Conservation (phyloP, 2,888 invertebrate species). For the Lepidocyrtinus sp. region DNA sequence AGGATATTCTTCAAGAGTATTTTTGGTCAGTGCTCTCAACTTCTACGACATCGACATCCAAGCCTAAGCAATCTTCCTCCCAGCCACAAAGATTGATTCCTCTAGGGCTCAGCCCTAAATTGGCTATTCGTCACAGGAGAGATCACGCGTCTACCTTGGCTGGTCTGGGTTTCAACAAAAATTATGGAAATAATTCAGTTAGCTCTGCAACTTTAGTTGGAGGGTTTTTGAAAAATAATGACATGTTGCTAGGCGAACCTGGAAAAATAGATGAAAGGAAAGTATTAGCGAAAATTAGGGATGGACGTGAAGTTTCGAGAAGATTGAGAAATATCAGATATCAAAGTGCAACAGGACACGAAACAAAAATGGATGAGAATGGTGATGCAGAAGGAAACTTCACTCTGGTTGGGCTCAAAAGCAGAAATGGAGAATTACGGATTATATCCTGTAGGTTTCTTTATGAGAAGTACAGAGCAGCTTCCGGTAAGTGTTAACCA, state of each 20-base stretch:
- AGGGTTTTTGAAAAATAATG: slow-evolving; percentile 9
- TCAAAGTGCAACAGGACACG: slow-evolving; percentile 72
- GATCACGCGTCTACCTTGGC: slow-evolving; percentile 45
- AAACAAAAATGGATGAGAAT: slow-evolving; percentile 82
- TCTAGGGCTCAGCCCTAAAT: slow-evolving; percentile 36
- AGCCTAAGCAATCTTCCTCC: neutral
- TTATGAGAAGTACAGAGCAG: slow-evolving; percentile 71
- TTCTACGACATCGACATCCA: neutral
- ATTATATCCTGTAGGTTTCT: slow-evolving; percentile 74
- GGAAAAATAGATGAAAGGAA: slow-evolving; percentile 24
- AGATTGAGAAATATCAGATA: slow-evolving; percentile 73
- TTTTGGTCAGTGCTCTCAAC: slow-evolving; percentile 70
- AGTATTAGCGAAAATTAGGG: slow-evolving; percentile 66
- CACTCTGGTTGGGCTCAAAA: slow-evolving; percentile 80
- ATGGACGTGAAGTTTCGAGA: slow-evolving; percentile 72
- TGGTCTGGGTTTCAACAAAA: neutral
- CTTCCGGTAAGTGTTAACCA: slow-evolving; percentile 80
- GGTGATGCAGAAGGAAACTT: slow-evolving; percentile 96
- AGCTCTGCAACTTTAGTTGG: slow-evolving; percentile 20
- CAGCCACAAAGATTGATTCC: slow-evolving; percentile 49
- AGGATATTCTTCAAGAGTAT: slow-evolving; percentile 46
- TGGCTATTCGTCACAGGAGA: slow-evolving; percentile 51
- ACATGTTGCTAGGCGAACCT: too few species aligned
- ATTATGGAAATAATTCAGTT: slow-evolving; percentile 17
- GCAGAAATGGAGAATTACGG: slow-evolving; percentile 71